Conservation (phyloP, 2,888 invertebrate genomes). For the Microctonus hyperodae region DNA sequence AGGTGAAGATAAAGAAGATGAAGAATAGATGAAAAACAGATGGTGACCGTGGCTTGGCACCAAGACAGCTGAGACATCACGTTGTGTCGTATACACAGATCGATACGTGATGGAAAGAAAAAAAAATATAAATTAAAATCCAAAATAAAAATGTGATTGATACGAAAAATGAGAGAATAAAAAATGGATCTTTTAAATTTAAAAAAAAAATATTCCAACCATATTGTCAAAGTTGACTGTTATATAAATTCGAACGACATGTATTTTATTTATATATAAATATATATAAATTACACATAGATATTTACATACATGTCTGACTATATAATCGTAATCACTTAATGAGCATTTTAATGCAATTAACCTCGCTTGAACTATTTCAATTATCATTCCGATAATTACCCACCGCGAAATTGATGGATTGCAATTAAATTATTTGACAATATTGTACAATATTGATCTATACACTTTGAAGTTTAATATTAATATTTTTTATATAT, state of each 20-base stretch:
- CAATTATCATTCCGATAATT: neutral
- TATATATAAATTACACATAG: too few species aligned
- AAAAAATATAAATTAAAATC: neutral
- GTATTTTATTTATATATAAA: too few species aligned
- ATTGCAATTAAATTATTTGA: neutral
- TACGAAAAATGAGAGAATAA: neutral
- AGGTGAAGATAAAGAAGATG: slow-evolving; percentile 7
- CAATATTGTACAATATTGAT: too few species aligned
- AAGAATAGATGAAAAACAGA: slow-evolving; percentile 33
- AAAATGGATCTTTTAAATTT: neutral
- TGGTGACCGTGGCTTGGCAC: slow-evolving; percentile 34
- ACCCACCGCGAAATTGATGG: neutral
- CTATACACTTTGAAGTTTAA: too few species aligned
- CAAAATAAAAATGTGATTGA: neutral
- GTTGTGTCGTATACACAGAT: slow-evolving; percentile 30
- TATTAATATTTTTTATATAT: too few species aligned
- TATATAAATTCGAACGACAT: neutral
- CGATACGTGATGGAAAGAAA: slow-evolving; percentile 14
- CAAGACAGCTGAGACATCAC: slow-evolving; percentile 37
- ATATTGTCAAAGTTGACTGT: neutral
- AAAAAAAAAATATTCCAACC: neutral
- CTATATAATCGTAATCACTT: neutral
- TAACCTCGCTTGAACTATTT: neutral
- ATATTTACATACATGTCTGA: too few species aligned
- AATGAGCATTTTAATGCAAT: neutral